Evolutionary conservation across 1,140 invertebrate genomes (phyloP).

Genomic region (Drusus annulatus): DNA sequence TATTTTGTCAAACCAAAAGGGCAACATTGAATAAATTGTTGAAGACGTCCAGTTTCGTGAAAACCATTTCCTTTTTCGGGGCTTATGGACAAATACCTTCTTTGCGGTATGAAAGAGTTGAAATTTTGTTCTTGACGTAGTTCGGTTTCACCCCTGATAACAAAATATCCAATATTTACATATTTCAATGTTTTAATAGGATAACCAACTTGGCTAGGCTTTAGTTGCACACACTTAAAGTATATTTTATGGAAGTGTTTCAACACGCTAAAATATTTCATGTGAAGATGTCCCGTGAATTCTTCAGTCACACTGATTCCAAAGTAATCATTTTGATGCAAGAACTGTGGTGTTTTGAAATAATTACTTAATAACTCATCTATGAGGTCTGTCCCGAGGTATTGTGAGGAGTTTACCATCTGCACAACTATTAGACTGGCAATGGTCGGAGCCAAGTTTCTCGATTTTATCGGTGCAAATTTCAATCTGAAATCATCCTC

Average conservation of each 20-base stretch:
- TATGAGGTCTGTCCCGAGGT: constrained; percentile 66
- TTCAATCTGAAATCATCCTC: constrained; percentile 44
- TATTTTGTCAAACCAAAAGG: constrained; percentile 65
- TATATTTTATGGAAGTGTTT: constrained; percentile 63
- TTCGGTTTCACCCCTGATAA: constrained; percentile 67
- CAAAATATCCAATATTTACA: constrained; percentile 63
- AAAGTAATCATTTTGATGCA: constrained; percentile 67
- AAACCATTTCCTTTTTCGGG: not conserved
- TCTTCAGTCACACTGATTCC: constrained; percentile 64
- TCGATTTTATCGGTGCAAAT: constrained; percentile 42
- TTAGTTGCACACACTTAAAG: constrained; percentile 67
- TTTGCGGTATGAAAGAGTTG: constrained; percentile 63
- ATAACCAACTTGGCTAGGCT: constrained; percentile 4
- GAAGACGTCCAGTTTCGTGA: constrained; percentile 36
- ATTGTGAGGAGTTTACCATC: constrained; percentile 54
- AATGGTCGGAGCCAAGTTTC: constrained; percentile 38
- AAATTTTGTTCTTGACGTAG: constrained; percentile 66
- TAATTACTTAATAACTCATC: constrained; percentile 67
- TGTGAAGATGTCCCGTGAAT: constrained; percentile 64
- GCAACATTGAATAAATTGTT: constrained; percentile 60
- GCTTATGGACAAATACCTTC: constrained; percentile 48
- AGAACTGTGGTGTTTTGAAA: constrained; percentile 67
- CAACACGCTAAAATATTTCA: constrained; percentile 67
- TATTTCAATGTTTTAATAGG: constrained; percentile 47
- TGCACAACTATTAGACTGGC: constrained; percentile 44